Percentiles rank a stretch among this genome's conserved stretches.
phyloP scores from a whole-genome alignment of 1,140 invertebrate genomes.

The Conus ventricosus region DNA sequence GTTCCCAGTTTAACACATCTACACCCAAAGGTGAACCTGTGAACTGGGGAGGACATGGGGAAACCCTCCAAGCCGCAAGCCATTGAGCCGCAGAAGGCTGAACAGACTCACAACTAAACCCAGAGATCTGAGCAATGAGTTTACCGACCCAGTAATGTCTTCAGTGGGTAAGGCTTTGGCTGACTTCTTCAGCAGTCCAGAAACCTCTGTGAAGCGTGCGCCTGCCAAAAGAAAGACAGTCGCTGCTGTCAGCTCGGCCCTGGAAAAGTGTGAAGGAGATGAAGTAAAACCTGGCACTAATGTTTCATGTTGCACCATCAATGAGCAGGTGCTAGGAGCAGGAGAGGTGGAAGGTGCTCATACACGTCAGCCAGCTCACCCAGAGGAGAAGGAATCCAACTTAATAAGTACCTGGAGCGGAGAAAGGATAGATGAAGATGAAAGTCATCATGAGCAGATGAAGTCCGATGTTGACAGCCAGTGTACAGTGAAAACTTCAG shows the following conservation, averaged over 20 bases:
- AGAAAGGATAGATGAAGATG: neutral
- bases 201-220: constrained; percentile 45
- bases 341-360: neutral
- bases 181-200: constrained; percentile 59
- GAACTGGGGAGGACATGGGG: neutral
- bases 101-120: neutral
- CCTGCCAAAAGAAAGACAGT: constrained; percentile 45
- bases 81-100: neutral
- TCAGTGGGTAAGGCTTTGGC: constrained; percentile 49
- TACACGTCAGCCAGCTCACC: neutral
- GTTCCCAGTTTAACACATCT: neutral
- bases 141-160: neutral
- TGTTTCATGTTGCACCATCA: neutral
- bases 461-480: neutral
- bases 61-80: neutral
- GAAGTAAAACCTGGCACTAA: neutral
- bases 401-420: neutral
- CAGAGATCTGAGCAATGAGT: neutral
- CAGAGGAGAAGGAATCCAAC: neutral
- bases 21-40: neutral
- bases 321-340: neutral
- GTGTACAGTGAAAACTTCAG: neutral
- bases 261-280: neutral
- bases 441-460: neutral
- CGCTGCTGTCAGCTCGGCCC: neutral